These are phyloP conservation scores for Macropis europaea DNA, from an alignment of 2,888 invertebrate species.

Conservation along the genomic window DNA sequence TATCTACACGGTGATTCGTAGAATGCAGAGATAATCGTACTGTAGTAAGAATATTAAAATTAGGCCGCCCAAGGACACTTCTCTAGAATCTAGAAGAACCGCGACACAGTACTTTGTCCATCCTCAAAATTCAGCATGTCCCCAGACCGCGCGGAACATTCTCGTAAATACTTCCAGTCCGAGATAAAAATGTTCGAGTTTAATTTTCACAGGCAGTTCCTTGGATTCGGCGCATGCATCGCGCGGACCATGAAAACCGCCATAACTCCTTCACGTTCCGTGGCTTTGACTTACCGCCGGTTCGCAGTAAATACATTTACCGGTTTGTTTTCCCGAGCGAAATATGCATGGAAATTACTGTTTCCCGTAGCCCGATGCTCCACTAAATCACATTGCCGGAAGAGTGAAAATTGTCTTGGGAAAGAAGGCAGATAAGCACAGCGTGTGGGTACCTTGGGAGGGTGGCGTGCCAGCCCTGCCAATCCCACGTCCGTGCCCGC, in stretches of 20 bases:
- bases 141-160: no score
- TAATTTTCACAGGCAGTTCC: no score
- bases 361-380: conserved; percentile 41
- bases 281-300: conserved; percentile 15
- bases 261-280: conserved; percentile 34
- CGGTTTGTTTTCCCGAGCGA: conserved; percentile 33
- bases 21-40: no score
- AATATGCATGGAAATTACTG: conserved; percentile 58
- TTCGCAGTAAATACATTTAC: conserved; percentile 39
- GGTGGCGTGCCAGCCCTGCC: conserved; percentile 40
- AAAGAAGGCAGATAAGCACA: conserved; percentile 54
- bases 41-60: no score
- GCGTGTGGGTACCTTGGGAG: conserved; percentile 45
- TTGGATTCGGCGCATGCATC: no score
- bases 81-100: no score
- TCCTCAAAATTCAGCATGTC: no score
- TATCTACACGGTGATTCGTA: no score
- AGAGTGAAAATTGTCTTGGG: conserved; percentile 65
- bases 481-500: conserved; percentile 25
- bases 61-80: no score
- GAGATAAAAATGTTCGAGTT: no score
- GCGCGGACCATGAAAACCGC: conserved; percentile 4
- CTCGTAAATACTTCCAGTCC: no score
- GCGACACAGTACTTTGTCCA: no score
- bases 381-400: conserved; percentile 59